Percentiles rank a stretch among this genome's conserved stretches.
phyloP scores from a whole-genome alignment of 1,140 invertebrate genomes.

The Tachypleus tridentatus region DNA sequence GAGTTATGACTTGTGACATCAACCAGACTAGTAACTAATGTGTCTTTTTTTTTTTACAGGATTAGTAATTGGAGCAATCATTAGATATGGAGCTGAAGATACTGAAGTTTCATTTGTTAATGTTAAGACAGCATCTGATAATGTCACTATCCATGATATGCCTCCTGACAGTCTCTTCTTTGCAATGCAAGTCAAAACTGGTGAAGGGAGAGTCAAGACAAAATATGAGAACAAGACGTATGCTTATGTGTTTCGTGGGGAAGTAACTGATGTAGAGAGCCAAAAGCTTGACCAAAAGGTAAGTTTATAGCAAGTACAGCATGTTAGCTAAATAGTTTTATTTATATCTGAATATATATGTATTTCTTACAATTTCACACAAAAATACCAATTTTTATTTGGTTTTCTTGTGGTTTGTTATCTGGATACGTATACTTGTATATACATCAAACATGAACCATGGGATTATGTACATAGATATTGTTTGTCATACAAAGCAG shows the following conservation, averaged over 20 bases:
- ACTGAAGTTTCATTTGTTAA: conserved; percentile 53
- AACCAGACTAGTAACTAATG: too few relatives aligned
- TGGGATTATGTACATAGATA: too few relatives aligned
- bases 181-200: conserved; percentile 34
- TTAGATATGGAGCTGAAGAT: conserved; percentile 64
- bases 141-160: conserved; percentile 45
- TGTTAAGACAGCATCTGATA: conserved; percentile 42
- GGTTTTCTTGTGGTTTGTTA: too few relatives aligned
- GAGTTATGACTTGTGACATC: too few relatives aligned
- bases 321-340: too few relatives aligned
- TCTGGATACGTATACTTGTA: too few relatives aligned
- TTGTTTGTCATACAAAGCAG: too few relatives aligned
- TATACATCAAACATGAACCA: too few relatives aligned
- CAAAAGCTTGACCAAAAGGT: conserved; percentile 79
- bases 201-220: neutral
- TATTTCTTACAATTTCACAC: too few relatives aligned
- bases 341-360: too few relatives aligned
- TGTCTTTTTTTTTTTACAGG: conserved; percentile 29
- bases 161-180: conserved; percentile 71
- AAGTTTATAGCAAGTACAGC: conserved; percentile 7
- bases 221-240: conserved; percentile 60
- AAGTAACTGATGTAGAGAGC: conserved; percentile 59
- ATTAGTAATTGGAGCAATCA: conserved; percentile 83
- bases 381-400: too few relatives aligned
- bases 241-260: conserved; percentile 71